A percentile compares a stretch with the other conserved stretches of the same genome.
Conservation (phyloP, 2,113 vertebrate species). For the Epinephelus fuscoguttatus region DNA sequence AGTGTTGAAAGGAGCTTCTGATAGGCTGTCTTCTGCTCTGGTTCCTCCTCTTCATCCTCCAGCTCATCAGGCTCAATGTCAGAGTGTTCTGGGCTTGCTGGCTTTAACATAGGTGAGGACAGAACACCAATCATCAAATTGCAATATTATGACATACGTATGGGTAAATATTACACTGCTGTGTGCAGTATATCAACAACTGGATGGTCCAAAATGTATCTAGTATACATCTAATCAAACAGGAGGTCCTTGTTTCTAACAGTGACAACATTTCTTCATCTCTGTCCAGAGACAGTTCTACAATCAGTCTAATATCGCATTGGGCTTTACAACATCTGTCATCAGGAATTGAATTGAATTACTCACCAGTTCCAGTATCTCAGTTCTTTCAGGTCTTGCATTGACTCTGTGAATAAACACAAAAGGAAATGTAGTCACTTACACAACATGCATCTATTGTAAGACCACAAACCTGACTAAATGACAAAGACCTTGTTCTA, state of each 20-base stretch:
- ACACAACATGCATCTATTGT: neutral
- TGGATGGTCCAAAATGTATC: neutral
- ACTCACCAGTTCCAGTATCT: slow-evolving; percentile 91
- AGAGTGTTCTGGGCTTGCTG: slow-evolving; percentile 85
- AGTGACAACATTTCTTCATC: neutral
- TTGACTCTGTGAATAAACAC: slow-evolving; percentile 84
- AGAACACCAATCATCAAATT: neutral
- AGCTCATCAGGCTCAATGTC: slow-evolving; percentile 84
- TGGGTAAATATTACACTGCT: neutral
- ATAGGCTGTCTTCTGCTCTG: slow-evolving; percentile 89
- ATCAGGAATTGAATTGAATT: too few species aligned
- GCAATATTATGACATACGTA: neutral
- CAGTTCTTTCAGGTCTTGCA: slow-evolving; percentile 84
- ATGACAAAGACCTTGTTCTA: neutral
- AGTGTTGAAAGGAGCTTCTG: slow-evolving; percentile 93
- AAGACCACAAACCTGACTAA: neutral
- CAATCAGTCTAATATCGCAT: neutral
- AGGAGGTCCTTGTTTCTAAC: neutral
- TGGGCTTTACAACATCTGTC: neutral
- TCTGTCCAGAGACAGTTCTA: neutral
- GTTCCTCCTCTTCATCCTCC: slow-evolving; percentile 86
- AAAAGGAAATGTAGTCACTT: slow-evolving; percentile 8
- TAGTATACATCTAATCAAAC: neutral
- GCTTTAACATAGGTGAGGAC: slow-evolving; percentile 72
- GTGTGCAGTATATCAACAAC: neutral